Conservation (phyloP, 1,140 invertebrate species). For the Drosophila ercepeae region DNA sequence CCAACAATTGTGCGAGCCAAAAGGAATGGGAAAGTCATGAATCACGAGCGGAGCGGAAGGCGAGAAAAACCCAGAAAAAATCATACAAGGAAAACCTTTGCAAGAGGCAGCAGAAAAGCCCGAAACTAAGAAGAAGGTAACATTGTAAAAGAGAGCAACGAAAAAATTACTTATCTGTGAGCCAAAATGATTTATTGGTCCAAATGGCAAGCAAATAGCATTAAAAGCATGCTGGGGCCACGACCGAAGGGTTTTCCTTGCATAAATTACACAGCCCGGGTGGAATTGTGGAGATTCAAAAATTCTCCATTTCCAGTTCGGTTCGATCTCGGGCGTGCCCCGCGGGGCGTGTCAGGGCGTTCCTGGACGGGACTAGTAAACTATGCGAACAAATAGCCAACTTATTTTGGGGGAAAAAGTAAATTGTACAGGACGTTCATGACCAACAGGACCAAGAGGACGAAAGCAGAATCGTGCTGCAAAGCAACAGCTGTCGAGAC, state of each 20-base stretch:
- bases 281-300: constrained; percentile 39
- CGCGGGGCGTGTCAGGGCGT: constrained; percentile 34
- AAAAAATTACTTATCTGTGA: constrained; percentile 76
- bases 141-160: constrained; percentile 40
- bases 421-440: constrained; percentile 16
- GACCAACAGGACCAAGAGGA: neutral
- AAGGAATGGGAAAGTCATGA: constrained; percentile 69
- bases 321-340: constrained; percentile 17
- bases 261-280: constrained; percentile 66
- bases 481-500: constrained; percentile 42
- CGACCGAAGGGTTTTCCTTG: constrained; percentile 64
- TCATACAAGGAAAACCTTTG: constrained; percentile 54
- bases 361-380: constrained; percentile 43
- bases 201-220: constrained; percentile 81
- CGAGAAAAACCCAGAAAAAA: constrained; percentile 31
- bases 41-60: constrained; percentile 57
- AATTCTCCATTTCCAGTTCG: constrained; percentile 23
- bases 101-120: constrained; percentile 47
- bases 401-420: constrained; percentile 29
- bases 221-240: constrained; percentile 70
- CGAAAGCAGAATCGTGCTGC: constrained; percentile 29
- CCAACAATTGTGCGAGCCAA: constrained; percentile 55
- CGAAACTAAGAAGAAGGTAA: constrained; percentile 40
- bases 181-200: constrained; percentile 79
- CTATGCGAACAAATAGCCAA: constrained; percentile 60